phyloP scores from a whole-genome alignment of 2,113 vertebrate species.

The Clinocottus analis region DNA sequence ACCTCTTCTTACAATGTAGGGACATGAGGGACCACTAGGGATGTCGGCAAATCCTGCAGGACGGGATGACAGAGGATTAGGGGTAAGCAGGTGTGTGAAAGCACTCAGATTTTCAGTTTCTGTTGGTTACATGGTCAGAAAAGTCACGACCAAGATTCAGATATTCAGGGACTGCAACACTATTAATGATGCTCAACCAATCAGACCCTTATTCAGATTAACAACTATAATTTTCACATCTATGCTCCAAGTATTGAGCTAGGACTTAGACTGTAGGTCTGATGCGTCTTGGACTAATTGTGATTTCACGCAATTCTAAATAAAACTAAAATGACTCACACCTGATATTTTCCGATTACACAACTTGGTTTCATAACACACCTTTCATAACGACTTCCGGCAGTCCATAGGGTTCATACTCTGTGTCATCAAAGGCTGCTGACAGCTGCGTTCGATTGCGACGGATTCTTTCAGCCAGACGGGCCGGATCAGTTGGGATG shows the following conservation, averaged over 20 bases:
- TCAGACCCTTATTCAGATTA: background rate
- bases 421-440: constrained; percentile 85
- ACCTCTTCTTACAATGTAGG: constrained; percentile 87
- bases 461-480: constrained; percentile 82
- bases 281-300: background rate
- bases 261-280: background rate
- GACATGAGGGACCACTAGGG: constrained; percentile 83
- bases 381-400: constrained; percentile 88
- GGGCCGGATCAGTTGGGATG: constrained; percentile 80
- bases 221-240: background rate
- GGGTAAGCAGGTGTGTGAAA: background rate
- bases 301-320: rapidly evolving
- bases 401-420: constrained; percentile 87
- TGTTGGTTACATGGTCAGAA: background rate
- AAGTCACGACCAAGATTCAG: background rate
- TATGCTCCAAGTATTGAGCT: background rate
- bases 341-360: background rate
- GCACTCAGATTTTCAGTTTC: background rate
- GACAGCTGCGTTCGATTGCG: constrained; percentile 82
- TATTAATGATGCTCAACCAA: background rate
- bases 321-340: background rate
- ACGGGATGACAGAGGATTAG: background rate
- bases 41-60: constrained; percentile 86
- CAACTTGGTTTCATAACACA: constrained; percentile 27
- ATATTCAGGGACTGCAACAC: background rate